Evolutionary conservation across 2,113 vertebrate species (phyloP), one percentile per base, ranked within the genome.

Genomic region (Aphelocoma coerulescens): DNA sequence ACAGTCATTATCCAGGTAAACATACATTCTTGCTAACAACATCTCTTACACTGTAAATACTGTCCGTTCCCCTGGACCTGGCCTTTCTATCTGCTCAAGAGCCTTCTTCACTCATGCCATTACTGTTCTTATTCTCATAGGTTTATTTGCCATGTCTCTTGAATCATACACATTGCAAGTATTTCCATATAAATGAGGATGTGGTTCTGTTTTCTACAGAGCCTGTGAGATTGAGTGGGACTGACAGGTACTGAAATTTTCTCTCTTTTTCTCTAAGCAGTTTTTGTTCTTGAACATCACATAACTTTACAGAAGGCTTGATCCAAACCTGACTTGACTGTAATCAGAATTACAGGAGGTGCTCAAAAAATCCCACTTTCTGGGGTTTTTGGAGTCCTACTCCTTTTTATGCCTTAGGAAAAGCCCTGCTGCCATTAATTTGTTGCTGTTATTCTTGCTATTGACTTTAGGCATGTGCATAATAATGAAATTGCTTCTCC

Each of bases 101-200:
- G 48, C 39, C 15, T 59, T 46, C 52, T 80, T 59, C 2, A 4
- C 41, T 73, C 22, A 2, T 6, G 39, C 9, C 18, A 18, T 52
- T 63, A 26, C 49, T 73, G 12, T 28, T 69, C 26, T 66, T 62
- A 20, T 33, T 83, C 66, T 79, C 62, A n/a, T 1, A 32, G 55
- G 28, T 57, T 71, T 88, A 49, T 39, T 66, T 19, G 43, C 30
- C 54, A 4, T 12, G 46, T 62, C 0, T 0, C 37, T 68, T 49
- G 46, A 54, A 39, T 69, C 46, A 54, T 67, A 69, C 22, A 15
- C 13, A 4, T 54, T 44, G 33, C 22, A 83, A 85, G 30, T 44
- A 90, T 85, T 93, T 85, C 75, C 41, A 46, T 69, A 37, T 21
- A 65, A 83, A 57, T 80, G 68, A 79, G 37, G 51, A 55, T 35